Evolutionary conservation across 2,113 vertebrate genomes (phyloP).

Genomic region (Pseudorectes ferrugineus): DNA sequence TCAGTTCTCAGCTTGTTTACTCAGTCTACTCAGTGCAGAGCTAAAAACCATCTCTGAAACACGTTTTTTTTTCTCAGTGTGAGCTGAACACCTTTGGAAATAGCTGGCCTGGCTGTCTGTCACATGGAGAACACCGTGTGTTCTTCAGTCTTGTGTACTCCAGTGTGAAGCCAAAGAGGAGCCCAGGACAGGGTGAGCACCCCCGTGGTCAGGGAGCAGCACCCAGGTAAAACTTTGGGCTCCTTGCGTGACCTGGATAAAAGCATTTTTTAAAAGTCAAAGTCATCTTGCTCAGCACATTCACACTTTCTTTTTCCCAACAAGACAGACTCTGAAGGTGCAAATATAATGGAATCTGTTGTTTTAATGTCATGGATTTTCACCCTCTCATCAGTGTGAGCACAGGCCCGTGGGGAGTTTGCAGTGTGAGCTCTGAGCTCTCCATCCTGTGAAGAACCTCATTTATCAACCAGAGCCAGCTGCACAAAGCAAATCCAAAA

Average conservation of each 20-base stretch:
- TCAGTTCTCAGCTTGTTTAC: neutral
- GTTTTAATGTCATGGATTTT: conserved; percentile 50
- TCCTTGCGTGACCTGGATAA: conserved; percentile 28
- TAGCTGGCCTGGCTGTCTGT: neutral
- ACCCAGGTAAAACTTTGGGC: conserved; percentile 57
- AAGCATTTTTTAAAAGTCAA: conserved; percentile 47
- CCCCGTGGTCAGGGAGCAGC: accelerated
- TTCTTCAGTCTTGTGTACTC: accelerated
- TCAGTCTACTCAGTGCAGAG: neutral
- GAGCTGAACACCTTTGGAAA: neutral
- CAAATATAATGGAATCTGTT: conserved; percentile 67
- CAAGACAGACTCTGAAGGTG: conserved; percentile 58
- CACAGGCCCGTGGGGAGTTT: neutral
- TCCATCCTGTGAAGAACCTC: neutral
- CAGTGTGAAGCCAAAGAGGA: neutral
- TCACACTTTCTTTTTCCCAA: conserved; percentile 66
- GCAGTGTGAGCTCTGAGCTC: neutral
- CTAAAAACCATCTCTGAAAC: neutral
- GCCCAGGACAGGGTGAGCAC: neutral
- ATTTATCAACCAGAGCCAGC: neutral
- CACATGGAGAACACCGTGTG: accelerated
- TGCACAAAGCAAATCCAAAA: neutral
- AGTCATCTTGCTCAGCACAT: conserved; percentile 53
- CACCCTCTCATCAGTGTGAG: neutral
- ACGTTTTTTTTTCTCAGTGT: neutral